These are phyloP conservation scores for Lepidothrix coronata DNA, from an alignment of 2,113 vertebrate species.

Conservation along the genomic window DNA sequence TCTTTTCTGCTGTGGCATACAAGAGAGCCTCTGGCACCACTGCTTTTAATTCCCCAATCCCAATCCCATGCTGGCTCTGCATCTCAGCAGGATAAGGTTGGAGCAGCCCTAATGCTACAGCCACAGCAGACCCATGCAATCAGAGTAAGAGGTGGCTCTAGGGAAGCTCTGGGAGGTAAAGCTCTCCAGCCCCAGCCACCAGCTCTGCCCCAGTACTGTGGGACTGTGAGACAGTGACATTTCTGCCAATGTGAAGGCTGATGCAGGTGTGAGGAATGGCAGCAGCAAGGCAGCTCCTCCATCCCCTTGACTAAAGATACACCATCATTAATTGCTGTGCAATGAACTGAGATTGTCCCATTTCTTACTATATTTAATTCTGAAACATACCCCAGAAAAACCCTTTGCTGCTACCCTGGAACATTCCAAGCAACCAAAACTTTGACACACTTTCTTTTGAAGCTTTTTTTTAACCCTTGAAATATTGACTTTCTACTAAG, in stretches of 20 bases:
- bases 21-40: not conserved
- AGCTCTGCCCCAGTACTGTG: not conserved
- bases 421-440: not conserved
- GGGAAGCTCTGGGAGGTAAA: not conserved
- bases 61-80: not conserved
- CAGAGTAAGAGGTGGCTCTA: not conserved
- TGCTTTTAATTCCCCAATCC: not conserved
- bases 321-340: not conserved
- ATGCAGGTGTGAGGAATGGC: not conserved
- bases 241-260: rapidly evolving
- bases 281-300: not conserved
- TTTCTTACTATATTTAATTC: not conserved
- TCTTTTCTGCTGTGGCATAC: not conserved
- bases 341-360: not conserved
- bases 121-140: not conserved
- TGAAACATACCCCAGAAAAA: not conserved
- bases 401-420: not conserved
- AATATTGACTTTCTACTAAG: not conserved
- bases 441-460: not conserved
- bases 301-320: not conserved
- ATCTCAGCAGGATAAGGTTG: not conserved
- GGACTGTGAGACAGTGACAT: not conserved
- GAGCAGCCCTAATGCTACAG: not conserved
- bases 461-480: not conserved
- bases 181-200: not conserved